A percentile compares a stretch with the other conserved stretches of the same genome.
phyloP scores from a whole-genome alignment of 2,888 invertebrate species.

The Tenthredo distinguenda region DNA sequence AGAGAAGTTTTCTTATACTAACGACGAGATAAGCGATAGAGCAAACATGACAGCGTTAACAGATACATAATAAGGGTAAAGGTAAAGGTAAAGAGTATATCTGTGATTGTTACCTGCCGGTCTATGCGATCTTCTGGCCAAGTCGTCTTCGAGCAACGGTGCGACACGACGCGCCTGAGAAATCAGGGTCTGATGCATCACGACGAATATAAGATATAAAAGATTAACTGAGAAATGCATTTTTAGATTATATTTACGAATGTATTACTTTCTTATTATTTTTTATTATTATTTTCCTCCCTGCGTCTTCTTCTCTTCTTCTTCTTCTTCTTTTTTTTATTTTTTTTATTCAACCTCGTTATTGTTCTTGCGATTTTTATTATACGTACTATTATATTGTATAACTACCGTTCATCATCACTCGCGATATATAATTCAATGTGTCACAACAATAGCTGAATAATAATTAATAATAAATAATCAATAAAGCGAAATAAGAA shows the following conservation, averaged over 20 bases:
- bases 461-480: neutral
- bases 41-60: neutral
- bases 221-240: slow-evolving; percentile 64
- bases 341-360: neutral
- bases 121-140: slow-evolving; percentile 83
- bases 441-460: neutral
- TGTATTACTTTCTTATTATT: neutral
- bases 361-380: neutral
- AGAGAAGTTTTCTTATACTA: too few species aligned
- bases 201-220: slow-evolving; percentile 66
- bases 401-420: neutral
- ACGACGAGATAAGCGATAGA: neutral
- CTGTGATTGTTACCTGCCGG: slow-evolving; percentile 81
- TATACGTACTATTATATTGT: neutral
- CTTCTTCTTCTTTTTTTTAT: neutral
- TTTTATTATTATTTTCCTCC: neutral
- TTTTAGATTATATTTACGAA: slow-evolving; percentile 54
- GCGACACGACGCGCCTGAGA: slow-evolving; percentile 80
- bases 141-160: slow-evolving; percentile 85
- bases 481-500: neutral
- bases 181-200: slow-evolving; percentile 77
- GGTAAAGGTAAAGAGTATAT: neutral
- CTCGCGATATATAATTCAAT: neutral
- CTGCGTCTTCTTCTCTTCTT: neutral
- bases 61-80: neutral